Evolutionary conservation across 2,888 invertebrate species (phyloP).

Genomic region (Platycnemis pennipes): DNA sequence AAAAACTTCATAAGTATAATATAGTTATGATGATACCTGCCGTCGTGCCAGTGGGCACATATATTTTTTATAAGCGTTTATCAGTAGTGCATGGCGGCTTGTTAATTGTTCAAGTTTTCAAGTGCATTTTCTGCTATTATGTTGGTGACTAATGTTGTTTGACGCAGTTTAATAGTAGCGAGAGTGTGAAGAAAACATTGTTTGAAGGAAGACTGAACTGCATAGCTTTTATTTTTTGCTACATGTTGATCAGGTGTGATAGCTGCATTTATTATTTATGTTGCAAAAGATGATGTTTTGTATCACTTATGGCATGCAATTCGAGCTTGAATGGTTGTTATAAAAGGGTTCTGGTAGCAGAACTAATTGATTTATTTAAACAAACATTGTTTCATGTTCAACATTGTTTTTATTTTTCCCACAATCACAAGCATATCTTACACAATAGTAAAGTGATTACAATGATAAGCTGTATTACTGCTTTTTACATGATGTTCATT

Average conservation of each 20-base stretch:
- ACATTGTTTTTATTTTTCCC: slow-evolving; percentile 67
- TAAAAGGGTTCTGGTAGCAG: neutral
- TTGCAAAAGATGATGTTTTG: neutral
- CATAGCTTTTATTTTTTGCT: slow-evolving; percentile 10
- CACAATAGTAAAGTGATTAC: slow-evolving; percentile 64
- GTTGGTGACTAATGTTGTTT: neutral
- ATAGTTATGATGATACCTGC: slow-evolving; percentile 32
- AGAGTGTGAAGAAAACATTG: neutral
- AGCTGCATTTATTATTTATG: neutral
- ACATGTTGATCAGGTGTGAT: slow-evolving; percentile 28
- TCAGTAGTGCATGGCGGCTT: neutral
- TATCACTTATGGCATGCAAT: neutral
- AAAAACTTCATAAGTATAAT: slow-evolving; percentile 20
- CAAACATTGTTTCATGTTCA: slow-evolving; percentile 42
- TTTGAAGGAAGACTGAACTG: slow-evolving; percentile 23
- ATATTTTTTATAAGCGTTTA: slow-evolving; percentile 63
- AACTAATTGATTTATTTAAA: neutral
- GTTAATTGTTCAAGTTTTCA: neutral
- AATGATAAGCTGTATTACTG: slow-evolving; percentile 62
- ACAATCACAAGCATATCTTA: slow-evolving; percentile 68
- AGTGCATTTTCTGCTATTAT: slow-evolving; percentile 6
- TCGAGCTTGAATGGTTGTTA: neutral
- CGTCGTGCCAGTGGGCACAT: slow-evolving; percentile 35
- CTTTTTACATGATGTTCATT: slow-evolving; percentile 56
- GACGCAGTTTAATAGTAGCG: neutral